A percentile compares a stretch with the other conserved stretches of the same genome.
These are phyloP conservation scores for Phortica variegata DNA, from an alignment of 1,140 invertebrate genomes.

Conservation along the genomic window DNA sequence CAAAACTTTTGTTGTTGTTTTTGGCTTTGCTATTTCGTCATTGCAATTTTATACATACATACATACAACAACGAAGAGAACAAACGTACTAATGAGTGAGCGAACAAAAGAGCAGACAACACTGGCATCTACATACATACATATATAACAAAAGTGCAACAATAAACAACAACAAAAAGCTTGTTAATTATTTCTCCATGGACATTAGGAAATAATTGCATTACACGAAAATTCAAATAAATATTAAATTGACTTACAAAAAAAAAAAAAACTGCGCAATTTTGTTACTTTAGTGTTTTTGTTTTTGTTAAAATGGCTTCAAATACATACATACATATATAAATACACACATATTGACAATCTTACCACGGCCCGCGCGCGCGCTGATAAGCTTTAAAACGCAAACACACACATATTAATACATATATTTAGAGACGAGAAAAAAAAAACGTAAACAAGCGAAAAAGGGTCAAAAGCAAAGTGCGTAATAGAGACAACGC, in stretches of 20 bases:
- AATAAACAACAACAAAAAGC: conserved; percentile 11
- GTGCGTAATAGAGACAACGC: background rate
- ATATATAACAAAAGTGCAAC: conserved; percentile 4
- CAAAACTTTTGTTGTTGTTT: background rate
- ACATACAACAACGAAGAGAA: background rate
- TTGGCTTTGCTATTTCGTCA: background rate
- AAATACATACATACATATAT: conserved; percentile 6
- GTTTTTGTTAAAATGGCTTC: conserved; percentile 15
- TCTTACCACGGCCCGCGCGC: conserved; percentile 9
- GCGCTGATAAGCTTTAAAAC: conserved; percentile 48
- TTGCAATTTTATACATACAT: background rate
- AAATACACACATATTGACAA: conserved; percentile 6
- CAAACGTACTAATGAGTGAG: no score
- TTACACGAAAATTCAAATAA: conserved; percentile 12
- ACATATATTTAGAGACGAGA: background rate
- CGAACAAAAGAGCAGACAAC: background rate
- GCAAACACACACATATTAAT: conserved; percentile 20
- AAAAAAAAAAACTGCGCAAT: conserved; percentile 11
- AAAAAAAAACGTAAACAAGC: background rate
- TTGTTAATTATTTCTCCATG: conserved; percentile 26
- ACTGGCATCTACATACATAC: conserved; percentile 3
- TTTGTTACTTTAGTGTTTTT: conserved; percentile 7
- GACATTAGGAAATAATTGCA: conserved; percentile 6
- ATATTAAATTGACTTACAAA: conserved; percentile 10
- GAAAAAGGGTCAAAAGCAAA: background rate